phyloP scores from a whole-genome alignment of 2,888 invertebrate genomes.

The Busseola fusca region DNA sequence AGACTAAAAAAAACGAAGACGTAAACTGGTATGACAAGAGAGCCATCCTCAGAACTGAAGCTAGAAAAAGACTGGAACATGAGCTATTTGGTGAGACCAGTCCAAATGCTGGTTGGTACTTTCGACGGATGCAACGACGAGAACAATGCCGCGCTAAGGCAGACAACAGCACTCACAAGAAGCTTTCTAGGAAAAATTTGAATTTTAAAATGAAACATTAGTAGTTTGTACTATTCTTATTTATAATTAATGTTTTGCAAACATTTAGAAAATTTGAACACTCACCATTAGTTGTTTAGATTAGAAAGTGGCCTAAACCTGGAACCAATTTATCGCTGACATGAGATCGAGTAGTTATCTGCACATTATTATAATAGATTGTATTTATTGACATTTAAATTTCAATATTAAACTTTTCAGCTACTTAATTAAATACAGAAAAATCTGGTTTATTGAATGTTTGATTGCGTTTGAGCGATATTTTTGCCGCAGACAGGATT shows the following conservation, averaged over 20 bases:
- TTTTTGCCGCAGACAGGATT: neutral
- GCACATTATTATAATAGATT: conserved; percentile 3
- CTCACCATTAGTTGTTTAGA: conserved; percentile 26
- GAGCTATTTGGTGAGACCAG: conserved; percentile 78
- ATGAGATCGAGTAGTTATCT: conserved; percentile 15
- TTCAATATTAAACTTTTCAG: neutral
- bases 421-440: neutral
- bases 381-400: conserved; percentile 1
- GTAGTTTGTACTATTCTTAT: conserved; percentile 33
- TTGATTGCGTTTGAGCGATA: conserved; percentile 21
- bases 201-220: conserved; percentile 82
- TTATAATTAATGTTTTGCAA: conserved; percentile 38
- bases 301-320: conserved; percentile 19
- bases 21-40: conserved; percentile 81
- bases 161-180: conserved; percentile 78
- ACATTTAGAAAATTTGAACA: conserved; percentile 40
- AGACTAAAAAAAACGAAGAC: conserved; percentile 65
- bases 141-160: conserved; percentile 83
- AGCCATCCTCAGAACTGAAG: conserved; percentile 75
- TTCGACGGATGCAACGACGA: conserved; percentile 83
- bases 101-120: conserved; percentile 84
- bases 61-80: conserved; percentile 78
- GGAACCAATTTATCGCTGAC: conserved; percentile 30
- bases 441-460: conserved; percentile 7
- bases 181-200: conserved; percentile 76